phyloP scores from a whole-genome alignment of 2,888 invertebrate genomes.

The Hirtodrosophila confusa region DNA sequence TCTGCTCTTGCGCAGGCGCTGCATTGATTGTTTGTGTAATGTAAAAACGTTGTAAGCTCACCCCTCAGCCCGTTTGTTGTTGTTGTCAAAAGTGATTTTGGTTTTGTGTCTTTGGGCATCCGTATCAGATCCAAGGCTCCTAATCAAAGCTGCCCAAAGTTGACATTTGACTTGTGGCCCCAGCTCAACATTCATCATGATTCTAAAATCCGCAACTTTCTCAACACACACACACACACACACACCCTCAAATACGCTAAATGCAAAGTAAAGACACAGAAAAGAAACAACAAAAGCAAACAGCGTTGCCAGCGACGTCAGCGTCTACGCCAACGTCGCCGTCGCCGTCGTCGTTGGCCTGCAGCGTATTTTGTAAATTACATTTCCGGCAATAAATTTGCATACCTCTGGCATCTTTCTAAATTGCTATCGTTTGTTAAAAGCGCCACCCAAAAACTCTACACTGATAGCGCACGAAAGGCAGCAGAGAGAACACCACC shows the following conservation, averaged over 20 bases:
- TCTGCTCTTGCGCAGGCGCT: conserved; percentile 62
- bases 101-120: conserved; percentile 20
- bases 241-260: conserved; percentile 1
- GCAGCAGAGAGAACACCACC: conserved; percentile 10
- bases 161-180: conserved; percentile 39
- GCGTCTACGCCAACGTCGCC: conserved; percentile 18
- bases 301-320: conserved; percentile 36
- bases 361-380: conserved; percentile 84
- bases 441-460: conserved; percentile 62
- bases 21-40: conserved; percentile 77
- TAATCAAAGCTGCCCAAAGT: conserved; percentile 50
- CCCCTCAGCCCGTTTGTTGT: conserved; percentile 13
- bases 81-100: conserved; percentile 47
- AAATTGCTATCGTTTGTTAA: conserved; percentile 83
- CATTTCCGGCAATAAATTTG: conserved; percentile 84
- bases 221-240: neutral
- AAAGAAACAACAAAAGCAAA: conserved; percentile 37
- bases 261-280: conserved; percentile 5
- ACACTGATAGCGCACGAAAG: conserved; percentile 14
- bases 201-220: conserved; percentile 1
- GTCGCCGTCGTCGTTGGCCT: conserved; percentile 48
- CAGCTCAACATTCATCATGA: conserved; percentile 21
- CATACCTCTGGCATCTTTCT: conserved; percentile 83
- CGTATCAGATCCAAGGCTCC: conserved; percentile 50
- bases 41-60: conserved; percentile 65